phyloP scores from a whole-genome alignment of 2,797 vertebrate genomes.

The Karalla daura region DNA sequence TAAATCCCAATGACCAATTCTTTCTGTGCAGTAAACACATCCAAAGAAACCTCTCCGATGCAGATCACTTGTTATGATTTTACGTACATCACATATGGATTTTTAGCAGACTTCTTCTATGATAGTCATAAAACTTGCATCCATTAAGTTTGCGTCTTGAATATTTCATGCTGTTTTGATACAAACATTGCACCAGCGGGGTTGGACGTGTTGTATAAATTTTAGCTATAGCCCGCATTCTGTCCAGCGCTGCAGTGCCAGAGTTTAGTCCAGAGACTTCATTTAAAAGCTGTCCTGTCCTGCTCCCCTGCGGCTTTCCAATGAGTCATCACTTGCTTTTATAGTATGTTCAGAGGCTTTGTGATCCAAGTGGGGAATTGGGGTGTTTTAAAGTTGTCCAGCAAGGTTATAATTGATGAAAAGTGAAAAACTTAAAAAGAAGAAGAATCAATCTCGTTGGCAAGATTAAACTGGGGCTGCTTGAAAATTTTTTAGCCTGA shows the following conservation, averaged over 20 bases:
- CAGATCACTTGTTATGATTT: not conserved
- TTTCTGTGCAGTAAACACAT: constrained; percentile 39
- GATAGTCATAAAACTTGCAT: constrained; percentile 5
- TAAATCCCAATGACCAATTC: constrained; percentile 38
- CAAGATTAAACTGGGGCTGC: not conserved
- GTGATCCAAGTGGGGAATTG: constrained; percentile 9
- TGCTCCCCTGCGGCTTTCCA: constrained; percentile 25
- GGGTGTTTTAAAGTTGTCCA: constrained; percentile 20
- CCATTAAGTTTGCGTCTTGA: not conserved
- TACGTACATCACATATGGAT: not conserved
- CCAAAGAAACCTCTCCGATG: constrained; percentile 4
- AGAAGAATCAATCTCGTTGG: not conserved
- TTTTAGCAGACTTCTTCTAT: constrained; percentile 8
- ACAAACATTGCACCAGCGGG: constrained; percentile 22
- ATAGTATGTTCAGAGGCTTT: constrained; percentile 32
- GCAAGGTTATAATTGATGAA: constrained; percentile 10
- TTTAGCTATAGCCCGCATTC: constrained; percentile 18
- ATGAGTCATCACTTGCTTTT: constrained; percentile 44
- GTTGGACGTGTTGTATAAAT: constrained; percentile 18
- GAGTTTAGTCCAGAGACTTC: constrained; percentile 33
- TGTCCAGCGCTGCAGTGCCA: constrained; percentile 29
- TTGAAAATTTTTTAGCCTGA: not conserved
- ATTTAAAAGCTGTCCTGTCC: constrained; percentile 43
- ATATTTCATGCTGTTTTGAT: constrained; percentile 34
- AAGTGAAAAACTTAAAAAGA: constrained; percentile 4